Evolutionary conservation across 2,888 invertebrate genomes (phyloP).

Genomic region (Caenorhabditis angaria): DNA sequence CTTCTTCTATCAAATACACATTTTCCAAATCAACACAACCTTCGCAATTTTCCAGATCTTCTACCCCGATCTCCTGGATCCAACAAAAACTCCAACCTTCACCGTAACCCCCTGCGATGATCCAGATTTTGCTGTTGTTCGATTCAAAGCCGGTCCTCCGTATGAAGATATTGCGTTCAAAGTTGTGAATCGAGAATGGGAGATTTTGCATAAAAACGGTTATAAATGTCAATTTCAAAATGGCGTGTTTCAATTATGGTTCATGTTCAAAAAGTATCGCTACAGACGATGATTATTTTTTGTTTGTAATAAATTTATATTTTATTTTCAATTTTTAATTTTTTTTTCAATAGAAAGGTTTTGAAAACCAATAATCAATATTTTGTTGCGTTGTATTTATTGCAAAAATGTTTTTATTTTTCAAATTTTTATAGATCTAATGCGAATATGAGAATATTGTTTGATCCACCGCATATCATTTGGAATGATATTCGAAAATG

Average conservation of each 20-base stretch:
- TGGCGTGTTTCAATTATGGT: slow-evolving; percentile 99
- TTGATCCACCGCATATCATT: slow-evolving; percentile 1
- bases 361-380: not conserved
- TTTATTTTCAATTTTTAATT: not conserved
- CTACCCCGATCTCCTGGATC: slow-evolving; percentile 97
- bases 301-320: slow-evolving; percentile 10
- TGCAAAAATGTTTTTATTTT: not conserved
- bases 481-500: slow-evolving; percentile 7
- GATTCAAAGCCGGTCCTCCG: slow-evolving; percentile 94
- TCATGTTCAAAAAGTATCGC: slow-evolving; percentile 96
- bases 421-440: too few relatives aligned
- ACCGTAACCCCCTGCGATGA: slow-evolving; percentile 81
- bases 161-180: slow-evolving; percentile 80
- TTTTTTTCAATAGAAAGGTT: not conserved
- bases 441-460: not conserved
- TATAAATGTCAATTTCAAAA: slow-evolving; percentile 99
- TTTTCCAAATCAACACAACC: not conserved
- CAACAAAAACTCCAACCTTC: slow-evolving; percentile 89
- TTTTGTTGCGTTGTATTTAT: not conserved
- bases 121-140: slow-evolving; percentile 89
- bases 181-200: slow-evolving; percentile 95
- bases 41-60: slow-evolving; percentile 82
- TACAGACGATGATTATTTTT: slow-evolving; percentile 79
- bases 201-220: slow-evolving; percentile 87
- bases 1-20: not conserved